These are phyloP conservation scores for Cinclus cinclus DNA, from an alignment of 2,113 vertebrate species.

Conservation along the genomic window DNA sequence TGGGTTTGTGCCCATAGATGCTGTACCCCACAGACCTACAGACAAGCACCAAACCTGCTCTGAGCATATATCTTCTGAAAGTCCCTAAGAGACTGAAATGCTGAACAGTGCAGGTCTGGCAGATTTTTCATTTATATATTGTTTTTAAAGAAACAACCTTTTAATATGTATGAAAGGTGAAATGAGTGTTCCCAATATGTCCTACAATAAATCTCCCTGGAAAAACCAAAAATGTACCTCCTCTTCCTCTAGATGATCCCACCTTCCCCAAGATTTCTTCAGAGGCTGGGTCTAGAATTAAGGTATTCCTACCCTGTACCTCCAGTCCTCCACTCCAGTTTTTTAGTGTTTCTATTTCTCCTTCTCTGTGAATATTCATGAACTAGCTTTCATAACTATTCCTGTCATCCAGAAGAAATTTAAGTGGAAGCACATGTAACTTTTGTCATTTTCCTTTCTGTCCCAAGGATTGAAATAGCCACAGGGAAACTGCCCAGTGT, in stretches of 20 bases:
- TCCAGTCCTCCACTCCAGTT: neutral
- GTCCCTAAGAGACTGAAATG: neutral
- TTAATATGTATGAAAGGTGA: neutral
- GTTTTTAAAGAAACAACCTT: neutral
- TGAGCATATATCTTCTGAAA: neutral
- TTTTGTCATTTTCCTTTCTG: conserved; percentile 28
- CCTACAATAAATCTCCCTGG: neutral
- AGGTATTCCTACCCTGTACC: neutral
- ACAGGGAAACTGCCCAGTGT: neutral
- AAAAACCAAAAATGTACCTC: neutral
- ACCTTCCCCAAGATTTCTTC: neutral
- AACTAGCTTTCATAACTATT: neutral
- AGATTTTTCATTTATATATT: neutral
- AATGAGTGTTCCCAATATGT: neutral
- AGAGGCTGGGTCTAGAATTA: neutral
- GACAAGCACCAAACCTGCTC: neutral
- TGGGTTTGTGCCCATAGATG: fast-evolving
- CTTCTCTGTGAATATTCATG: neutral
- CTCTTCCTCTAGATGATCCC: neutral
- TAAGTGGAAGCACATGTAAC: conserved; percentile 15
- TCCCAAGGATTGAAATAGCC: conserved; percentile 3
- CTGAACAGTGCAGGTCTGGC: neutral
- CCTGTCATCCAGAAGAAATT: conserved; percentile 16
- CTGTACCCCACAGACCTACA: neutral
- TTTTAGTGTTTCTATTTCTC: neutral